These are phyloP conservation scores for Trogon surrucura DNA, from an alignment of 2,113 vertebrate species.

Conservation along the genomic window DNA sequence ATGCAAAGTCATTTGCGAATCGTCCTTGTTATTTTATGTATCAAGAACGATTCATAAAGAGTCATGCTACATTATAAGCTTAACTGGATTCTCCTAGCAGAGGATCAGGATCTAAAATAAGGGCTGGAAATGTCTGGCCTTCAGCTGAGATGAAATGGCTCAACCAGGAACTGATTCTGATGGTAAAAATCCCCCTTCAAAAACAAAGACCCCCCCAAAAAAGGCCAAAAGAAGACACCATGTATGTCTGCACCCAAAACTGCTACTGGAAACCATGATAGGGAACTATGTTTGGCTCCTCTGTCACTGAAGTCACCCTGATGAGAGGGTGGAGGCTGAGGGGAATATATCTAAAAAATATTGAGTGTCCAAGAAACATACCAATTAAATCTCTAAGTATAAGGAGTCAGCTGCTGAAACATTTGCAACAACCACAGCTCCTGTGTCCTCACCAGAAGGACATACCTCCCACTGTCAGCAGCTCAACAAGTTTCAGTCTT, in stretches of 20 bases:
- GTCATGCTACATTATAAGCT: slow-evolving; percentile 25
- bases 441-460: background rate
- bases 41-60: slow-evolving; percentile 48
- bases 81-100: background rate
- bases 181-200: background rate
- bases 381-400: background rate
- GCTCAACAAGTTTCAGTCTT: background rate
- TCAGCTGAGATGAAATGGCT: background rate
- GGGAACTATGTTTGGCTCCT: background rate
- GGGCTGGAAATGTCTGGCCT: background rate
- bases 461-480: background rate
- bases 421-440: background rate
- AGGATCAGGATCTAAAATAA: background rate
- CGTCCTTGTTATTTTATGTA: slow-evolving; percentile 28
- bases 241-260: background rate
- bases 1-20: slow-evolving; percentile 64
- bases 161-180: background rate
- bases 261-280: background rate
- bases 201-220: background rate
- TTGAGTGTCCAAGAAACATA: background rate
- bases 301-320: background rate
- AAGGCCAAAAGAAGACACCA: background rate
- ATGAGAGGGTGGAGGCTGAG: background rate
- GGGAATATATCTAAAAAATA: background rate
- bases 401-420: background rate